Conservation (phyloP, 1,140 invertebrate species). For the Berghia stephanieae region DNA sequence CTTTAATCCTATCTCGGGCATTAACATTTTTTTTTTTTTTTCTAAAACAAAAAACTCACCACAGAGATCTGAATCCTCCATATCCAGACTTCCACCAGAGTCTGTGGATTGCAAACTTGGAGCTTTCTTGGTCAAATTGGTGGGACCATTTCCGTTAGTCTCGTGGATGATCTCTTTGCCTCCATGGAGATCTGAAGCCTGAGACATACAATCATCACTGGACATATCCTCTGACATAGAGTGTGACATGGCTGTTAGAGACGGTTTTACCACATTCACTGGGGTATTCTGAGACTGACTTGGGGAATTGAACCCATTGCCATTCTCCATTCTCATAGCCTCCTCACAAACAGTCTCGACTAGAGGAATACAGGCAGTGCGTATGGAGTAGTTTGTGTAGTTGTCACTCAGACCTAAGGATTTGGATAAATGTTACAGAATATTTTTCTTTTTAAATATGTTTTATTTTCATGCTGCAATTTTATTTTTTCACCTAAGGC, state of each 20-base stretch:
- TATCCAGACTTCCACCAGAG: conserved; percentile 26
- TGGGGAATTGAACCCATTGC: conserved; percentile 21
- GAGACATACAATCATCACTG: conserved; percentile 29
- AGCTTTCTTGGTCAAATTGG: too few species aligned
- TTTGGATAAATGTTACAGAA: background rate
- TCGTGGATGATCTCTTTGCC: conserved; percentile 13
- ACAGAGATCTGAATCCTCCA: conserved; percentile 20
- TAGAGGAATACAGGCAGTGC: conserved; percentile 52
- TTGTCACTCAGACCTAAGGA: conserved; percentile 47
- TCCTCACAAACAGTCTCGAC: conserved; percentile 54
- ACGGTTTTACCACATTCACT: too few species aligned
- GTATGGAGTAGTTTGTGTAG: conserved; percentile 58
- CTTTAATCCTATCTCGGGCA: too few species aligned
- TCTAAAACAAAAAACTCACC: conserved; percentile 17
- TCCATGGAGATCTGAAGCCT: conserved; percentile 17
- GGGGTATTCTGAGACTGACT: background rate
- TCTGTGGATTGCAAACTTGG: too few species aligned
- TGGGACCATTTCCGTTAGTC: background rate
- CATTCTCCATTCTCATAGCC: conserved; percentile 36
- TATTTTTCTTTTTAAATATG: background rate
- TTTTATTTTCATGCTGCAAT: background rate
- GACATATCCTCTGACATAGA: conserved; percentile 28
- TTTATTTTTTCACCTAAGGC: too few species aligned
- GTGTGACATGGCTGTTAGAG: conserved; percentile 27
- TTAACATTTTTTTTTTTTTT: too few species aligned